Evolutionary conservation across 1,140 invertebrate genomes (phyloP).

Genomic region (Leptinotarsa defecta): DNA sequence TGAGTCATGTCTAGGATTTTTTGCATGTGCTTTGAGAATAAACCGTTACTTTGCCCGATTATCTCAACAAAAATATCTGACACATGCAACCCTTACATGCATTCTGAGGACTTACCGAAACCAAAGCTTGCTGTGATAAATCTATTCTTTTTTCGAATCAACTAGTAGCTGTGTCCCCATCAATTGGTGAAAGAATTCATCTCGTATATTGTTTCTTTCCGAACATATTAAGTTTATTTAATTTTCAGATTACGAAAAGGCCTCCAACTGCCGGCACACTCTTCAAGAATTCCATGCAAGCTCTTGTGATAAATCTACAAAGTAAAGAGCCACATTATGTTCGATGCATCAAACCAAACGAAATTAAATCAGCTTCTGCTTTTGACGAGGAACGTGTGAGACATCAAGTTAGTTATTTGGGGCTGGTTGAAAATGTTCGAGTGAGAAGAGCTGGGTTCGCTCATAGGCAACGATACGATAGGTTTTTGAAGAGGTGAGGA

Average conservation of each 20-base stretch:
- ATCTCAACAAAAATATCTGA: too few relatives aligned
- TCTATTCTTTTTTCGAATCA: too few relatives aligned
- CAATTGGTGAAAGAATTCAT: too few relatives aligned
- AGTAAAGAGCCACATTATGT: conserved; percentile 96
- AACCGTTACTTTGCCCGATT: too few relatives aligned
- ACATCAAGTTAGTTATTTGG: conserved; percentile 91
- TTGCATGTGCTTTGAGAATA: not conserved
- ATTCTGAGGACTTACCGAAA: too few relatives aligned
- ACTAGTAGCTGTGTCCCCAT: too few relatives aligned
- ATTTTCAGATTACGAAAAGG: conserved; percentile 84
- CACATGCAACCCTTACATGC: too few relatives aligned
- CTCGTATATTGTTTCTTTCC: too few relatives aligned
- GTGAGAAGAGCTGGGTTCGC: conserved; percentile 94
- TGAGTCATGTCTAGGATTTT: too few relatives aligned
- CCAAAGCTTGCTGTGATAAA: too few relatives aligned
- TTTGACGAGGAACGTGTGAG: conserved; percentile 81
- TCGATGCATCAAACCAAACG: conserved; percentile 95
- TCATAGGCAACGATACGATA: conserved; percentile 86
- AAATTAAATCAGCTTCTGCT: conserved; percentile 81
- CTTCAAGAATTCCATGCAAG: conserved; percentile 93
- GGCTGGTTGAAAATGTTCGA: conserved; percentile 90
- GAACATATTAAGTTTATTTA: too few relatives aligned
- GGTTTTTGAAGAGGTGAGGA: conserved; percentile 76
- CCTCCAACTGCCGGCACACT: conserved; percentile 90
- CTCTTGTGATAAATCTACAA: conserved; percentile 84